Conservation (phyloP, 2,888 invertebrate genomes). For the Lacanobia wlatinum region DNA sequence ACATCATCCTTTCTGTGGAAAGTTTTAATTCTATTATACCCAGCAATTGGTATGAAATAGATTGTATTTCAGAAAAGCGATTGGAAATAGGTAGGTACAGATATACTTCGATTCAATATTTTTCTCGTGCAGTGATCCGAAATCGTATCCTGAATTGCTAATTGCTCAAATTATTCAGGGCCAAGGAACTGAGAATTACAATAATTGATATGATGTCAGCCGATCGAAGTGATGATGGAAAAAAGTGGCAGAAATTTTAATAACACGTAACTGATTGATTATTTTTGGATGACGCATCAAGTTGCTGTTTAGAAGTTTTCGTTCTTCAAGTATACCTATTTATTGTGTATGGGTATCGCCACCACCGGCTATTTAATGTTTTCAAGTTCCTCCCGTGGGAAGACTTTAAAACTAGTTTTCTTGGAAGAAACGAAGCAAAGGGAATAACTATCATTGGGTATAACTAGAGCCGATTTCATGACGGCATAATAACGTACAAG, state of each 20-base stretch:
- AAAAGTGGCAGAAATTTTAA: constrained; percentile 68
- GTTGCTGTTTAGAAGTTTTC: constrained; percentile 34
- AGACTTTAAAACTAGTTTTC: constrained; percentile 36
- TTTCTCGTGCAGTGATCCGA: constrained; percentile 51
- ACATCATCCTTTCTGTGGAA: constrained; percentile 16
- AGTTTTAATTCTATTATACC: constrained; percentile 11
- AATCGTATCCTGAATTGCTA: constrained; percentile 60
- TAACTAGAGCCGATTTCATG: constrained; percentile 42
- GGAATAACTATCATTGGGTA: constrained; percentile 40
- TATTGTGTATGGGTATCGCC: constrained; percentile 7
- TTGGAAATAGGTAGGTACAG: constrained; percentile 22
- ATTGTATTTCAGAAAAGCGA: constrained; percentile 27
- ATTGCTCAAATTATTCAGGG: constrained; percentile 68
- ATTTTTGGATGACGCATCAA: constrained; percentile 62
- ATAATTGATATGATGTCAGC: constrained; percentile 70
- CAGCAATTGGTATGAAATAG: constrained; percentile 12
- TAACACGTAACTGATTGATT: constrained; percentile 65
- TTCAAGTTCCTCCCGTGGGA: constrained; percentile 4
- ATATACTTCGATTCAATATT: constrained; percentile 43
- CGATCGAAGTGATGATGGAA: constrained; percentile 59
- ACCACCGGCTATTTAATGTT: background rate
- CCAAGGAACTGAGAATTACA: constrained; percentile 70
- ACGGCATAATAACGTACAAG: constrained; percentile 40
- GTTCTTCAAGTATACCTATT: constrained; percentile 20
- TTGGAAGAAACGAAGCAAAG: constrained; percentile 29